Conservation (phyloP, 2,113 vertebrate species). For the Coracopsis vasa region DNA sequence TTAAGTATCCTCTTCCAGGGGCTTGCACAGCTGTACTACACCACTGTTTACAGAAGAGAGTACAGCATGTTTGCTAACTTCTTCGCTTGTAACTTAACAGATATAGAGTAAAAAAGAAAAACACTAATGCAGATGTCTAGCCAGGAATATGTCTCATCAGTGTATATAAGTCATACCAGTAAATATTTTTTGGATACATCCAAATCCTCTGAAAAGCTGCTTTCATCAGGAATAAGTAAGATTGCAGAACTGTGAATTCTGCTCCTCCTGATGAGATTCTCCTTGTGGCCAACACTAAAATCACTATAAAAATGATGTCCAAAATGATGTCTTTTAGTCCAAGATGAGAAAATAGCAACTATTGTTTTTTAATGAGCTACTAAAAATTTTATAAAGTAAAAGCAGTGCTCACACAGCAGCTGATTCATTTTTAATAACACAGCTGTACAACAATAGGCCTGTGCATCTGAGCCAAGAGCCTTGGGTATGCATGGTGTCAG, state of each 20-base stretch:
- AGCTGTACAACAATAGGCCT: not conserved
- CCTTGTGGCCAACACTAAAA: not conserved
- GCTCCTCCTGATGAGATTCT: not conserved
- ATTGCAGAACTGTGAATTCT: not conserved
- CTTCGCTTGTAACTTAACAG: not conserved
- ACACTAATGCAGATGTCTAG: not conserved
- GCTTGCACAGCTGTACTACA: not conserved
- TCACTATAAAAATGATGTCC: not conserved
- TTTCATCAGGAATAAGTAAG: not conserved
- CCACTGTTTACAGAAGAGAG: not conserved
- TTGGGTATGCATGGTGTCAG: not conserved
- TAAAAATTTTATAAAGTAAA: not conserved
- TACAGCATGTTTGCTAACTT: not conserved
- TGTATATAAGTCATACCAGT: not conserved
- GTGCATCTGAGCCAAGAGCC: not conserved
- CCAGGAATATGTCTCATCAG: not conserved
- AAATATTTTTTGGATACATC: not conserved
- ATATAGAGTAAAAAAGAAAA: not conserved
- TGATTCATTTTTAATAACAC: not conserved
- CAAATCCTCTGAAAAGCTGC: not conserved
- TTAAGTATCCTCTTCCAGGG: not conserved
- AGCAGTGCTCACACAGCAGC: not conserved
- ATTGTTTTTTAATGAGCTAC: not conserved
- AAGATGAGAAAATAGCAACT: not conserved
- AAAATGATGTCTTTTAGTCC: not conserved